Evolutionary conservation across 1,140 invertebrate genomes (phyloP), one percentile per base, ranked within the genome.

Genomic region (Adelges cooleyi): DNA sequence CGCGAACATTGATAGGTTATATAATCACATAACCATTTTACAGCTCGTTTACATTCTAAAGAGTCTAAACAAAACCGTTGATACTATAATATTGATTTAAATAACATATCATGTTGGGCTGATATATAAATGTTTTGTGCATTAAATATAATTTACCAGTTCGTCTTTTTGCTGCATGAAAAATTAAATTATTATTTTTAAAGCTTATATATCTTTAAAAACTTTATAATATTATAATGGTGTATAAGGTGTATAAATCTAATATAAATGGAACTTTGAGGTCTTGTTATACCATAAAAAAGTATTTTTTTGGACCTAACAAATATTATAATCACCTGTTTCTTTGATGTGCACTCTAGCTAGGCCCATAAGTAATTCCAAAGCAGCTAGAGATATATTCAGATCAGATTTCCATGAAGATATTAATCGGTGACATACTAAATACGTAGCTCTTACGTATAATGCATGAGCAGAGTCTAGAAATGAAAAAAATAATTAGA

Each of bases 21-120:
- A 74, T 97, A 98, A 78, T 98, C 92, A 77, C 93, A 95, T 56
- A 98, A 83, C 93, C 95, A 95, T 74, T 95, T 93, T 4, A 98
- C 90, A n/a, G 92, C 89, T 71, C 92, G 79, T 78, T 90, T 89
- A 73, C 90, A 90, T 75, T 92, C 90, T 68, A 89, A 75, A 50
- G 85, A 85, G 79, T 92, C 88, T 90, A 73, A 15, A 71, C 70
- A 62, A n/a, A n/a, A n/a, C n/a, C n/a, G n/a, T n/a, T n/a, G n/a
- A n/a, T n/a, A n/a, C n/a, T 42, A 18, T 56, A 70, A 65, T 67
- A 40, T 10, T n/a, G n/a, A n/a, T 40, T 10, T n/a, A 10, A 40
- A 10, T 40, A 40, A n/a, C 38, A 40, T 10, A 10, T 40, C n/a
- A 40, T 40, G 9, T 40, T n/a, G n/a, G n/a, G n/a, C n/a, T n/a